Evolutionary conservation across 2,888 invertebrate species (phyloP).

Genomic region (Tromatobia lineatoria): DNA sequence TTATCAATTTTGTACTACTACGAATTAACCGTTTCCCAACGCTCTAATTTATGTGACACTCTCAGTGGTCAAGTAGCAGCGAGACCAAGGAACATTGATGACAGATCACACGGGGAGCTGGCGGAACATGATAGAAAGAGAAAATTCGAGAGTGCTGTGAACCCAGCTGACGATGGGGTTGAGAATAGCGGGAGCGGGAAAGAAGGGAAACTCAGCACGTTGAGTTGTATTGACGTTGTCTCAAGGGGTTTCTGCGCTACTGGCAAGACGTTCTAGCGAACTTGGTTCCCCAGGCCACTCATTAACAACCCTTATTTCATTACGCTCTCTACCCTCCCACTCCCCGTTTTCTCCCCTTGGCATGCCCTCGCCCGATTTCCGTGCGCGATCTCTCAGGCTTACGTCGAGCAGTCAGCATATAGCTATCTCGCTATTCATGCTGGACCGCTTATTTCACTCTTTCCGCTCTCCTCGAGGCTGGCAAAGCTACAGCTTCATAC

Average conservation of each 20-base stretch:
- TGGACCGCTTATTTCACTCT: conserved; percentile 37
- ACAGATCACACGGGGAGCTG: conserved; percentile 49
- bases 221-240: conserved; percentile 74
- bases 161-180: conserved; percentile 57
- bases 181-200: conserved; percentile 50
- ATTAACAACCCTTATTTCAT: conserved; percentile 83
- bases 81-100: conserved; percentile 10
- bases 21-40: background rate
- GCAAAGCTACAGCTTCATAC: conserved; percentile 15
- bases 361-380: conserved; percentile 40
- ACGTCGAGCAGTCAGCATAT: conserved; percentile 38
- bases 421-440: conserved; percentile 39
- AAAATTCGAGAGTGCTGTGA: conserved; percentile 13
- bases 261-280: conserved; percentile 69
- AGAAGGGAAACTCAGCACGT: conserved; percentile 43
- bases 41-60: conserved; percentile 15
- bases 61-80: background rate
- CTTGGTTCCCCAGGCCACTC: conserved; percentile 75
- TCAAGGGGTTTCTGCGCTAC: conserved; percentile 71
- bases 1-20: background rate
- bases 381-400: conserved; percentile 51
- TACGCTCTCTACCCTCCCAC: conserved; percentile 70
- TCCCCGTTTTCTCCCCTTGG: conserved; percentile 40
- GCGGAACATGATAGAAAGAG: conserved; percentile 5
- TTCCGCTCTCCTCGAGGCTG: conserved; percentile 30